Conservation (phyloP, 2,113 vertebrate genomes). For the Labeo catla region DNA sequence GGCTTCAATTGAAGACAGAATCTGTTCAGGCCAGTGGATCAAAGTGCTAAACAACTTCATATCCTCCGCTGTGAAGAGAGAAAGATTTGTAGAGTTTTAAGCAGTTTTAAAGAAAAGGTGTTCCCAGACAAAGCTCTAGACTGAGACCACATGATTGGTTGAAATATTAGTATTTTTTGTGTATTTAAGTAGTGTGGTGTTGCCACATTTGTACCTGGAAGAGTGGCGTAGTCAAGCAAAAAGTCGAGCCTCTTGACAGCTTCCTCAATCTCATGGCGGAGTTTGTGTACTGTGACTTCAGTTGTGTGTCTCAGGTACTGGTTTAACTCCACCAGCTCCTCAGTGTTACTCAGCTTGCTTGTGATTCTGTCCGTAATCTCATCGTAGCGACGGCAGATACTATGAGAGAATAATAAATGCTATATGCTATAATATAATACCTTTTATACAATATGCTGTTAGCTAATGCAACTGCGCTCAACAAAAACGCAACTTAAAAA, state of each 20-base stretch:
- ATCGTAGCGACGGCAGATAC: slow-evolving; percentile 84
- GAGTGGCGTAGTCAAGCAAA: slow-evolving; percentile 82
- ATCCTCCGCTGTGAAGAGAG: slow-evolving; percentile 77
- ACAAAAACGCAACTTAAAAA: background rate
- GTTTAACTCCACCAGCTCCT: slow-evolving; percentile 80
- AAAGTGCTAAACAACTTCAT: slow-evolving; percentile 82
- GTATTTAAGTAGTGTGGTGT: background rate
- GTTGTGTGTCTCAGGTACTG: slow-evolving; percentile 79
- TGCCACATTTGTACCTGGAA: slow-evolving; percentile 74
- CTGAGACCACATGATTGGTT: background rate
- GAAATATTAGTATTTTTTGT: background rate
- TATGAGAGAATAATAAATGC: slow-evolving; percentile 56
- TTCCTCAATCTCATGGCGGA: slow-evolving; percentile 77
- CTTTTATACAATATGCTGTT: background rate
- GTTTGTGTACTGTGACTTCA: slow-evolving; percentile 80
- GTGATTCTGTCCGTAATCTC: slow-evolving; percentile 78
- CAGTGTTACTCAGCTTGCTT: slow-evolving; percentile 77
- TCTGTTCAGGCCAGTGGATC: slow-evolving; percentile 84
- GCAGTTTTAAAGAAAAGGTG: background rate
- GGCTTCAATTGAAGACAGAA: slow-evolving; percentile 77
- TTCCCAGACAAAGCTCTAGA: background rate
- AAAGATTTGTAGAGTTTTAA: background rate
- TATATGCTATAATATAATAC: background rate
- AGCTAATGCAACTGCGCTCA: background rate
- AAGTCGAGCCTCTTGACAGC: slow-evolving; percentile 78